Evolutionary conservation across 2,888 invertebrate species (phyloP).

Genomic region (Phengaris arion): DNA sequence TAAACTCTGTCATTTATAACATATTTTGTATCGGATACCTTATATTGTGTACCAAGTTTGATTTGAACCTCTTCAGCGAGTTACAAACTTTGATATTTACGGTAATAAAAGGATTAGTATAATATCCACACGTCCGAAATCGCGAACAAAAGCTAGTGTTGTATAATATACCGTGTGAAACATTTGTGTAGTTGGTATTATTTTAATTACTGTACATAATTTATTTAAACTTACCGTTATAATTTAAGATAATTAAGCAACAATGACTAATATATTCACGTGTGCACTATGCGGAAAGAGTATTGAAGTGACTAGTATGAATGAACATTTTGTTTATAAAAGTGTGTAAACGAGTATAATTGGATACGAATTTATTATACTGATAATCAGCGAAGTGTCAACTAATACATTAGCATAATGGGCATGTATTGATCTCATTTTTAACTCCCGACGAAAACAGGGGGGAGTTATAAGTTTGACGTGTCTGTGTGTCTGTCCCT

Average conservation of each 20-base stretch:
- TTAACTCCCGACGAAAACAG: no score
- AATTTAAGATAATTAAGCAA: constrained; percentile 1
- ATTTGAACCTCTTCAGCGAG: not conserved
- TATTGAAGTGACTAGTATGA: not conserved
- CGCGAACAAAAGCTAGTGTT: not conserved
- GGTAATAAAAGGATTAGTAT: not conserved
- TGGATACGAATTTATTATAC: not conserved
- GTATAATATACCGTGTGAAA: constrained; percentile 1
- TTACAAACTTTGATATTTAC: not conserved
- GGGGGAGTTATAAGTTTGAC: no score
- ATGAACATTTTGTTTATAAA: not conserved
- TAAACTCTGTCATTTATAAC: no score
- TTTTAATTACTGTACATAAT: constrained; percentile 19
- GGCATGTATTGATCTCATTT: no score
- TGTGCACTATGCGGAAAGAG: not conserved
- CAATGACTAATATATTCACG: constrained; percentile 7
- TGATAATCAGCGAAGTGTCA: no score
- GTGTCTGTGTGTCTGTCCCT: no score
- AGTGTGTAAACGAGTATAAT: not conserved
- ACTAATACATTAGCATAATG: no score
- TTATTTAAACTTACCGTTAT: constrained; percentile 6
- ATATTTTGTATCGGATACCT: not conserved
- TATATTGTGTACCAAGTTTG: not conserved
- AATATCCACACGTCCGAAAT: not conserved
- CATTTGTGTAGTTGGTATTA: not conserved